Conservation (phyloP, 2,888 invertebrate genomes). For the Watsonalla cultraria region DNA sequence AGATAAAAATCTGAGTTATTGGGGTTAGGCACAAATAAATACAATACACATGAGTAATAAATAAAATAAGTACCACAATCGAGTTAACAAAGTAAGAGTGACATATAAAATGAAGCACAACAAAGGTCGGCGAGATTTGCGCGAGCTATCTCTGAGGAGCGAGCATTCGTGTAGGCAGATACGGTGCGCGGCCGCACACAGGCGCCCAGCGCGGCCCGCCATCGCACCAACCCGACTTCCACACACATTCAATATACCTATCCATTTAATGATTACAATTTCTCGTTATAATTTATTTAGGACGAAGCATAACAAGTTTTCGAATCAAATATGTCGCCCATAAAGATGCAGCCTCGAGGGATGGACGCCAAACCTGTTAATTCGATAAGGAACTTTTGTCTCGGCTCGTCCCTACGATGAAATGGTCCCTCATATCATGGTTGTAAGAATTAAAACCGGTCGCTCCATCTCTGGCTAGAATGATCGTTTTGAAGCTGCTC, state of each 20-base stretch:
- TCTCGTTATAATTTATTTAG: constrained; percentile 79
- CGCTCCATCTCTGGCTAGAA: constrained; percentile 56
- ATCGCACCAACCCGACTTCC: constrained; percentile 41
- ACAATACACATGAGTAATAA: constrained; percentile 1
- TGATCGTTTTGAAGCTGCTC: constrained; percentile 69
- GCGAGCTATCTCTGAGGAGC: constrained; percentile 63
- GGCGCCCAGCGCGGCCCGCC: constrained; percentile 24
- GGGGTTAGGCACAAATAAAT: not conserved
- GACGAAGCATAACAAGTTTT: constrained; percentile 78
- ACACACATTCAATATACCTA: constrained; percentile 70
- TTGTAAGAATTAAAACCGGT: constrained; percentile 77
- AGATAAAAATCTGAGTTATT: not conserved
- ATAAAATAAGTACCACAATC: constrained; percentile 34
- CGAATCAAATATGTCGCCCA: constrained; percentile 78
- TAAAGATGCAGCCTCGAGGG: constrained; percentile 76
- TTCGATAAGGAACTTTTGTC: constrained; percentile 70
- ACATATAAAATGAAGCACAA: constrained; percentile 52
- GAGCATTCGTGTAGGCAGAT: constrained; percentile 72
- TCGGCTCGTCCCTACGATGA: constrained; percentile 42
- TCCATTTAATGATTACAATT: constrained; percentile 77
- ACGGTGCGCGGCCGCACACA: constrained; percentile 32
- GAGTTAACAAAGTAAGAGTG: constrained; percentile 35
- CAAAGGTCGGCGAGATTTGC: constrained; percentile 61
- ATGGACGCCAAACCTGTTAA: constrained; percentile 66
- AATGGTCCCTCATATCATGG: constrained; percentile 67